phyloP scores from a whole-genome alignment of 2,888 invertebrate species.

The Sesia bembeciformis region DNA sequence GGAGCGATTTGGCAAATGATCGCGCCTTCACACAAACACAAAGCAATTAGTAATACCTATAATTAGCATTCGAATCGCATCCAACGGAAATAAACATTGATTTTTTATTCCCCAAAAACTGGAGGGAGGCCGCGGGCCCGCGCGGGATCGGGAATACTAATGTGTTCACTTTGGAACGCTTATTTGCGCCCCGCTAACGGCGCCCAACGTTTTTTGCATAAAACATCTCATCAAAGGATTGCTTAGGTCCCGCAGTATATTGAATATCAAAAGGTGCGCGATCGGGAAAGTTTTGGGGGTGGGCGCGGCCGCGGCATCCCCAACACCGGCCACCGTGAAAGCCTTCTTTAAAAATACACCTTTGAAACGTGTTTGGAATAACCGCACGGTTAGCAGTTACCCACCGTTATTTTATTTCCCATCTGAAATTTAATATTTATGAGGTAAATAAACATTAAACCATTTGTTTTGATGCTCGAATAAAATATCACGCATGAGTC shows the following conservation, averaged over 20 bases:
- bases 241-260: conserved; percentile 68
- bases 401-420: not conserved
- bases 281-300: conserved; percentile 57
- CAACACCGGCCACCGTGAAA: conserved; percentile 61
- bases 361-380: conserved; percentile 65
- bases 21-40: conserved; percentile 49
- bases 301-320: conserved; percentile 50
- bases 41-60: conserved; percentile 61
- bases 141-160: conserved; percentile 64
- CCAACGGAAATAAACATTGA: conserved; percentile 68
- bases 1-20: conserved; percentile 35
- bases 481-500: conserved; percentile 10
- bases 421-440: conserved; percentile 24
- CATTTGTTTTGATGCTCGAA: conserved; percentile 12
- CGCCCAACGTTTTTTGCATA: conserved; percentile 72
- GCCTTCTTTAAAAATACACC: conserved; percentile 70
- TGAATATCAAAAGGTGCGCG: conserved; percentile 73
- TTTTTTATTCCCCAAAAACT: conserved; percentile 70
- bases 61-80: conserved; percentile 70
- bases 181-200: conserved; percentile 68
- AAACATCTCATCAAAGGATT: conserved; percentile 76
- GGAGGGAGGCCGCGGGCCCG: conserved; percentile 45
- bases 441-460: conserved; percentile 17
- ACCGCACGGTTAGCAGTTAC: conserved; percentile 31
- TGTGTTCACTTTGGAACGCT: conserved; percentile 71